These are phyloP conservation scores for Rhogogaster chlorosoma DNA, from an alignment of 2,888 invertebrate species.

Conservation along the genomic window DNA sequence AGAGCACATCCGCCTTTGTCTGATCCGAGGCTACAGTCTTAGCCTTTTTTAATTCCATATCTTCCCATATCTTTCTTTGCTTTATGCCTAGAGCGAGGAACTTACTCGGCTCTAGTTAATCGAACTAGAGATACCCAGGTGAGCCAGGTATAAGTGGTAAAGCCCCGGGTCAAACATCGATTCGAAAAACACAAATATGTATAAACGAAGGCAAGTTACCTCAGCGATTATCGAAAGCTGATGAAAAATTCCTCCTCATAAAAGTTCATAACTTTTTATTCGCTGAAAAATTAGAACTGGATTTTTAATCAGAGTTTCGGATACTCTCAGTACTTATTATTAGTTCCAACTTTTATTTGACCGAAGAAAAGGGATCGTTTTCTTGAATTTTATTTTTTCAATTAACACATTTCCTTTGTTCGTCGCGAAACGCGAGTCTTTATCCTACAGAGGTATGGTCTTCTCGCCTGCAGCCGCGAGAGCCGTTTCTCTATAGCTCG, in stretches of 20 bases:
- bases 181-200: neutral
- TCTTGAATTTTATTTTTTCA: constrained; percentile 20
- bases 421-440: constrained; percentile 32
- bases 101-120: neutral
- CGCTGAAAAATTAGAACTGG: too few relatives aligned
- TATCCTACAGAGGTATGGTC: neutral
- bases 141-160: neutral
- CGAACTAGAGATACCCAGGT: neutral
- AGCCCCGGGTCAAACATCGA: neutral
- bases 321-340: neutral
- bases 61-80: neutral
- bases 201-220: neutral
- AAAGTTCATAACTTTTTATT: neutral
- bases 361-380: neutral
- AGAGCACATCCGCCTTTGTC: constrained; percentile 71
- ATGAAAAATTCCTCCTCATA: neutral
- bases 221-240: constrained; percentile 27
- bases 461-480: constrained; percentile 23
- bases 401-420: constrained; percentile 51
- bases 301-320: neutral
- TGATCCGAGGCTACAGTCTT: constrained; percentile 28
- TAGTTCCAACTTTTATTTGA: neutral
- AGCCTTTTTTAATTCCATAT: constrained; percentile 63
- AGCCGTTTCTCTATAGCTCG: constrained; percentile 54
- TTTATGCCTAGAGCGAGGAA: neutral